Percentiles rank a stretch among this genome's conserved stretches.
Conservation (phyloP, 2,113 vertebrate genomes). For the Plecotus auritus region DNA sequence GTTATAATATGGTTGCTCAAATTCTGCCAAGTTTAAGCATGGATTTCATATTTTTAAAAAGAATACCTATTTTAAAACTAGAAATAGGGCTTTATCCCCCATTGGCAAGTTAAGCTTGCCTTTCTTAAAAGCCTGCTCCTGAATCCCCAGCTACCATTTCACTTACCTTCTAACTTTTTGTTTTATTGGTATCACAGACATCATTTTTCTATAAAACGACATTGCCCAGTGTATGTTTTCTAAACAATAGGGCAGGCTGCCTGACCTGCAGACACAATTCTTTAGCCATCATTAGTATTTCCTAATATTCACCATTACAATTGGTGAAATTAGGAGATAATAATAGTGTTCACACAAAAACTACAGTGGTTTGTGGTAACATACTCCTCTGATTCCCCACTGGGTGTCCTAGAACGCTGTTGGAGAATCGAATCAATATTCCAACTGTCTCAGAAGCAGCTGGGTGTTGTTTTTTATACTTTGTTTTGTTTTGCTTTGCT, state of each 20-base stretch:
- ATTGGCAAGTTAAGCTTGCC: neutral
- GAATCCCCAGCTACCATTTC: neutral
- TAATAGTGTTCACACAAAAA: neutral
- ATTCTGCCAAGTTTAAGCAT: neutral
- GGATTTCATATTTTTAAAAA: neutral
- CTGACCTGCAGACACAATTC: neutral
- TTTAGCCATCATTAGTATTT: neutral
- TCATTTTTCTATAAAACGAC: neutral
- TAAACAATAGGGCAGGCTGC: neutral
- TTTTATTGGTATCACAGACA: neutral
- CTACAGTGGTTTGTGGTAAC: neutral
- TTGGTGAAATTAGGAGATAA: neutral
- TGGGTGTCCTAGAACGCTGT: neutral
- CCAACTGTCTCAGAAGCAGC: neutral
- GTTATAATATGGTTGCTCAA: neutral
- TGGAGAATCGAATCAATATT: neutral
- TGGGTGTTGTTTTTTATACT: neutral
- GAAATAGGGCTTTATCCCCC: neutral
- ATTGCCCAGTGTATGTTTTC: neutral
- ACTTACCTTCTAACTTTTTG: neutral
- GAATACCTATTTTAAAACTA: neutral
- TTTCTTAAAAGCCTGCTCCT: neutral
- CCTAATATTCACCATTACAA: neutral
- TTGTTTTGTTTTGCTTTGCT: neutral
- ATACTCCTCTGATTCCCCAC: neutral